phyloP scores from a whole-genome alignment of 2,113 vertebrate genomes.

The Pterophyllum scalare region DNA sequence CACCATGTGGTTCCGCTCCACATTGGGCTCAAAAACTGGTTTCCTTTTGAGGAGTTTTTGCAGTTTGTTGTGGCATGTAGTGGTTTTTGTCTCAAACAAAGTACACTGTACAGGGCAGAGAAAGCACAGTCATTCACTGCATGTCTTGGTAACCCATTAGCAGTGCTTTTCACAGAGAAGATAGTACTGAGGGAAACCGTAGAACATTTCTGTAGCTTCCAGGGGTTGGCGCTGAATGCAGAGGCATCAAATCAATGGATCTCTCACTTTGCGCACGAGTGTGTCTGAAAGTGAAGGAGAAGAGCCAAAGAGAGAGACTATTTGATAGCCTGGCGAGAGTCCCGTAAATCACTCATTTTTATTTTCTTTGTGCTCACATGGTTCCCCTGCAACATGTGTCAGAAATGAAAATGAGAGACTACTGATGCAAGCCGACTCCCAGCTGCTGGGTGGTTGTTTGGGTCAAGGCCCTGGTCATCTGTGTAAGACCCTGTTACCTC shows the following conservation, averaged over 20 bases:
- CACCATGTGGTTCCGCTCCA: slow-evolving; percentile 17
- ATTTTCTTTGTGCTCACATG: slow-evolving; percentile 15
- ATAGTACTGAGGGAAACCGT: slow-evolving; percentile 30
- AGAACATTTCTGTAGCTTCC: slow-evolving; percentile 36
- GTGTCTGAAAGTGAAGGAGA: slow-evolving; percentile 29
- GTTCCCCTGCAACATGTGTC: slow-evolving; percentile 7
- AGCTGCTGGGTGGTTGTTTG: slow-evolving; percentile 57
- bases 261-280: slow-evolving; percentile 54
- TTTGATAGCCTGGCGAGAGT: slow-evolving; percentile 37
- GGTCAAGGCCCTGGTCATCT: slow-evolving; percentile 57
- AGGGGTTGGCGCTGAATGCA: slow-evolving; percentile 42
- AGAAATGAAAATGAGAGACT: slow-evolving; percentile 36
- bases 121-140: slow-evolving; percentile 46
- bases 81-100: slow-evolving; percentile 43
- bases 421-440: slow-evolving; percentile 31
- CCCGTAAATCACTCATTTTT: slow-evolving; percentile 31
- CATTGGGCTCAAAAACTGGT: slow-evolving; percentile 28
- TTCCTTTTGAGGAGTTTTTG: slow-evolving; percentile 39
- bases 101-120: slow-evolving; percentile 51
- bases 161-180: slow-evolving; percentile 33
- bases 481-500: slow-evolving; percentile 72
- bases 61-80: slow-evolving; percentile 41
- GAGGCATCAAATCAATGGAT: slow-evolving; percentile 32
- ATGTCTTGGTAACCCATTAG: slow-evolving; percentile 22
- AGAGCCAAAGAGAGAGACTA: slow-evolving; percentile 66